Base-by-base conservation (phyloP, 37 sponge, comb jelly and placozoan species). In the Trichoplax adhaerens region DNA sequence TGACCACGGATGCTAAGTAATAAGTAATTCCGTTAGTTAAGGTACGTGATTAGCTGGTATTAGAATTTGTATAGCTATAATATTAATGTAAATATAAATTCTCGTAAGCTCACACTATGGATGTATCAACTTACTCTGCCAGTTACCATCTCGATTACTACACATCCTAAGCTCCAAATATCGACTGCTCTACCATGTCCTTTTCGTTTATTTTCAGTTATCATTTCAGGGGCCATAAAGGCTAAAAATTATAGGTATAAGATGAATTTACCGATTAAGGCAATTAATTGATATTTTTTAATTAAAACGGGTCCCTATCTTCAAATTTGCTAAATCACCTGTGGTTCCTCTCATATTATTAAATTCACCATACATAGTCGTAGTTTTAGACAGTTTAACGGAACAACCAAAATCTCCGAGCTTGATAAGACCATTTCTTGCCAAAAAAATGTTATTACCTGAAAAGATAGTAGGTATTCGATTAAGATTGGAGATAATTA, bases 81-180 rank as follows among this genome's bases (percentile, higher is more conserved):
- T 46, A 68, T 50, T 55, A 3, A 8, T 66, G 7, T 56, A 29
- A 50, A 8, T 70, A 12, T 5, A 3, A 72, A 64, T 10, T 64
- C 8, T 46, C 49, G 63, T 48, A 7, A 51, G 68, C 58, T 8
- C 4, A 65, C 1, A 58, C 1, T 48, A 1, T 50, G 2, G 57
- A 57, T 53, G 48, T 58, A 54, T 1, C 1, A 3, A 61, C 78
- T 48, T 29, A 84, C 89, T 79, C 86, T 90, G 4, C 91, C 82
- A 58, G 91, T 90, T 4, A 83, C 72, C 88, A 90, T 86, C 65
- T 90, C 91, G 58, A 90, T 77, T 10, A 90, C 74, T 6, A 87
- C 87, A 68, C 91, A 90, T 29, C 87, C 91, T 5, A 90, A 63
- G 68, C 81, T 79, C 91, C 91, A 90, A 52, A 90, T 83, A 74